Evolutionary conservation across 2,888 invertebrate genomes (phyloP).

Genomic region (Neuroscelio doddi): DNA sequence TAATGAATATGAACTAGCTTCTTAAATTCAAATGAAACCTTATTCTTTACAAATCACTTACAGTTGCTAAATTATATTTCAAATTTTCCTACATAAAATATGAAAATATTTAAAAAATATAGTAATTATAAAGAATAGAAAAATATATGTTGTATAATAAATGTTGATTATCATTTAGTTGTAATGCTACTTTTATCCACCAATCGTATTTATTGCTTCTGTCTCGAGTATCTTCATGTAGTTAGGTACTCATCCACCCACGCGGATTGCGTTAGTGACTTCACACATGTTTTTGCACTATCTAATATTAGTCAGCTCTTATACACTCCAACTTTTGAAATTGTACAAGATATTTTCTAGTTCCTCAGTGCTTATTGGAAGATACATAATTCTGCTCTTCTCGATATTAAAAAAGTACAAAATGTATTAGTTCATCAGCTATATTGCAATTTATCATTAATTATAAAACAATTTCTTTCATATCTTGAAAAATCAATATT

Average conservation of each 20-base stretch:
- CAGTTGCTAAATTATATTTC: no score
- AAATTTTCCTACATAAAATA: no score
- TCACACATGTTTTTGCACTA: conserved; percentile 33
- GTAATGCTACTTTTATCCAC: conserved; percentile 30
- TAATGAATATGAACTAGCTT: not conserved
- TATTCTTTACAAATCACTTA: no score
- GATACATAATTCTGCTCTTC: not conserved
- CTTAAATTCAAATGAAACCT: no score
- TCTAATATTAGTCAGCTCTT: conserved; percentile 37
- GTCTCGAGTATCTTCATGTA: conserved; percentile 5
- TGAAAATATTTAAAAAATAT: no score
- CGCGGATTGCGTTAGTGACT: conserved; percentile 27
- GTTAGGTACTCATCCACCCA: conserved; percentile 12
- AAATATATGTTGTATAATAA: no score
- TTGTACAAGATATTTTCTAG: conserved; percentile 31
- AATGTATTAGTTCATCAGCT: not conserved
- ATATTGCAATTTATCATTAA: not conserved
- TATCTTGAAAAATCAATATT: conserved; percentile 1
- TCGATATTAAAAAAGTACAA: no score
- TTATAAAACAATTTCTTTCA: not conserved
- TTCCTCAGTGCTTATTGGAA: conserved; percentile 21
- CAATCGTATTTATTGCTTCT: conserved; percentile 23
- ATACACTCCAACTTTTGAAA: conserved; percentile 28
- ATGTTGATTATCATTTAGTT: no score
- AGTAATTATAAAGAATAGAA: no score